Conservation (phyloP, 37 sponge, comb jelly and placozoan genomes). For the Dysidea cf. avara region DNA sequence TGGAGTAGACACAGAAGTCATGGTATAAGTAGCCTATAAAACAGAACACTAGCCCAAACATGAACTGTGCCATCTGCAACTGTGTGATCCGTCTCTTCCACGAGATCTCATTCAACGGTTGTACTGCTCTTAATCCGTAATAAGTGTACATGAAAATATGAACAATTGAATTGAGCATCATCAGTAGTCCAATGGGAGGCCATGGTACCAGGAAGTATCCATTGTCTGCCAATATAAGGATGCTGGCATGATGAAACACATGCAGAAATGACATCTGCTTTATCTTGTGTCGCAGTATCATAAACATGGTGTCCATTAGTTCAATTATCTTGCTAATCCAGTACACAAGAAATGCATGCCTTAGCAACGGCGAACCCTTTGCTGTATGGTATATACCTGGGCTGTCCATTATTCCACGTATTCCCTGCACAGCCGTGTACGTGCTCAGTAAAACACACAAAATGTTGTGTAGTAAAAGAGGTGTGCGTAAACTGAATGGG, state of each 20-base stretch:
- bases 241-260: constrained; percentile 84
- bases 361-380: constrained; percentile 7
- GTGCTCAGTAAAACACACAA: too few relatives aligned
- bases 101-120: constrained; percentile 46
- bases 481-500: too few relatives aligned
- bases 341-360: constrained; percentile 53
- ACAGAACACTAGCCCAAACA: constrained; percentile 40
- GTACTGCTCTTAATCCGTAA: constrained; percentile 74
- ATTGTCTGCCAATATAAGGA: constrained; percentile 67
- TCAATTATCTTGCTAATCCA: constrained; percentile 84
- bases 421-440: too few relatives aligned
- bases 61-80: constrained; percentile 82
- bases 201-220: constrained; percentile 47
- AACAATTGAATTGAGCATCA: constrained; percentile 71
- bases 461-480: too few relatives aligned
- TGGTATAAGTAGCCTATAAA: constrained; percentile 30
- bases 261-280: constrained; percentile 87
- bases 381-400: too few relatives aligned
- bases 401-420: too few relatives aligned
- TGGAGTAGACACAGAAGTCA: constrained; percentile 64
- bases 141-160: constrained; percentile 93
- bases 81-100: constrained; percentile 78
- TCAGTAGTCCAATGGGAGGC: constrained; percentile 37
- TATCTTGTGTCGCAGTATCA: constrained; percentile 76
- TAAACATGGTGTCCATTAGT: constrained; percentile 86